Evolutionary conservation across 2,113 vertebrate species (phyloP).

Genomic region (Siniperca chuatsi): DNA sequence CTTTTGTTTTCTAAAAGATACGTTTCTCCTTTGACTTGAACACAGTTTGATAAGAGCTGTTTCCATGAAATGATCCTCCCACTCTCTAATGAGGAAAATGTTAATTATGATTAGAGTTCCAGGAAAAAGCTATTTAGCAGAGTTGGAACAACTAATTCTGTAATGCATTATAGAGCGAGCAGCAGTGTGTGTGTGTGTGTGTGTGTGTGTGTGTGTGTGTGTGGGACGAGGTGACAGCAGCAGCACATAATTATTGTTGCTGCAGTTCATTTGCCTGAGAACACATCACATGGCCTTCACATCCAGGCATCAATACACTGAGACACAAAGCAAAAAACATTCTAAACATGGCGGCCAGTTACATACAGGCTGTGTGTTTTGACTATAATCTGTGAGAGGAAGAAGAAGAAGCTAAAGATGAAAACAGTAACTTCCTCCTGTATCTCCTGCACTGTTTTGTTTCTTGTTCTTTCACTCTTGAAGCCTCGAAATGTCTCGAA

Average conservation of each 20-base stretch:
- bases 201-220: background rate
- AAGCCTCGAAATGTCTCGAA: no score
- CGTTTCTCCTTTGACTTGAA: background rate
- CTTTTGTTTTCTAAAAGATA: background rate
- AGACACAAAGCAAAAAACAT: conserved; percentile 32
- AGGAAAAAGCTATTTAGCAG: conserved; percentile 29
- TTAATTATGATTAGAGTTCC: conserved; percentile 39
- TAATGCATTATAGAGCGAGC: conserved; percentile 5
- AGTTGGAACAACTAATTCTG: background rate
- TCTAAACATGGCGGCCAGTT: background rate
- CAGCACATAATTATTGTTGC: background rate
- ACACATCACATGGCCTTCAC: conserved; percentile 12
- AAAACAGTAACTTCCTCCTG: background rate
- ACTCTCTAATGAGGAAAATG: conserved; percentile 41
- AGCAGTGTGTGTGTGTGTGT: conserved; percentile 6
- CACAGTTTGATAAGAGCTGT: background rate
- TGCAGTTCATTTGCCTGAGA: conserved; percentile 36
- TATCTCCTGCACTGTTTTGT: background rate
- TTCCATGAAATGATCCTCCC: background rate
- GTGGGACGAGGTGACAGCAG: background rate
- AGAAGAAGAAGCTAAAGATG: background rate
- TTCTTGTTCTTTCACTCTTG: background rate
- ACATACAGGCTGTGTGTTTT: background rate
- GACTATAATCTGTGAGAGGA: background rate
- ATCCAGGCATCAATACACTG: background rate